A percentile compares a stretch with the other conserved stretches of the same genome.
Conservation (phyloP, 2,113 vertebrate genomes). For the Vombatus ursinus region DNA sequence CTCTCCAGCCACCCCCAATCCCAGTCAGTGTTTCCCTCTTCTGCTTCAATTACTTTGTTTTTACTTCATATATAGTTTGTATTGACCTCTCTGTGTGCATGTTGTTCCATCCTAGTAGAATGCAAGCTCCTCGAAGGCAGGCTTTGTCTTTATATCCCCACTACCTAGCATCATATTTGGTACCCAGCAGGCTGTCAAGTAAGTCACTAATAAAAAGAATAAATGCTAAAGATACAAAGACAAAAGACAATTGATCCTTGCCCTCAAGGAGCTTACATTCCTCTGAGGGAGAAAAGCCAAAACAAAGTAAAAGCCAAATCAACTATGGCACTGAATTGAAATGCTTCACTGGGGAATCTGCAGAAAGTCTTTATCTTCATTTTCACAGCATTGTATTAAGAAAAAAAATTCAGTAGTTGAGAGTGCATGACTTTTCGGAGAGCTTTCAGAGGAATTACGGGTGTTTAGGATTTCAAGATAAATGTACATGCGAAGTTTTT, state of each 20-base stretch:
- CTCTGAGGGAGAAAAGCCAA: background rate
- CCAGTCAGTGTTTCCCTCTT: background rate
- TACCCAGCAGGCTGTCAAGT: background rate
- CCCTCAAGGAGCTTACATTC: background rate
- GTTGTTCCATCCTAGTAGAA: background rate
- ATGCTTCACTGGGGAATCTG: constrained; percentile 24
- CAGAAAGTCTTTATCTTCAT: background rate
- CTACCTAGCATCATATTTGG: background rate
- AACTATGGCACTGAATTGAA: constrained; percentile 45
- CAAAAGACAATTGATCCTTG: background rate
- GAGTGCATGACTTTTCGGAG: background rate
- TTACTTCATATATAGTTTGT: background rate
- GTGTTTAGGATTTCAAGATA: constrained; percentile 43
- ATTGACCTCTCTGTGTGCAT: background rate
- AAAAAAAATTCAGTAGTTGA: constrained; percentile 39
- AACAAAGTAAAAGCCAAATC: constrained; percentile 14
- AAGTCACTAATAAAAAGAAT: background rate
- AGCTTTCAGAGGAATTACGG: background rate
- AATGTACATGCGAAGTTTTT: background rate
- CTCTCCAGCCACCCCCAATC: background rate
- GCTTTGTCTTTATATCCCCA: background rate
- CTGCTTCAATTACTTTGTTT: background rate
- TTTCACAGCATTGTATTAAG: constrained; percentile 31
- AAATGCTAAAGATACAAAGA: background rate
- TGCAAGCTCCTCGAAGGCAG: background rate